phyloP scores from a whole-genome alignment of 1,140 invertebrate genomes.

The Halesus radiatus region DNA sequence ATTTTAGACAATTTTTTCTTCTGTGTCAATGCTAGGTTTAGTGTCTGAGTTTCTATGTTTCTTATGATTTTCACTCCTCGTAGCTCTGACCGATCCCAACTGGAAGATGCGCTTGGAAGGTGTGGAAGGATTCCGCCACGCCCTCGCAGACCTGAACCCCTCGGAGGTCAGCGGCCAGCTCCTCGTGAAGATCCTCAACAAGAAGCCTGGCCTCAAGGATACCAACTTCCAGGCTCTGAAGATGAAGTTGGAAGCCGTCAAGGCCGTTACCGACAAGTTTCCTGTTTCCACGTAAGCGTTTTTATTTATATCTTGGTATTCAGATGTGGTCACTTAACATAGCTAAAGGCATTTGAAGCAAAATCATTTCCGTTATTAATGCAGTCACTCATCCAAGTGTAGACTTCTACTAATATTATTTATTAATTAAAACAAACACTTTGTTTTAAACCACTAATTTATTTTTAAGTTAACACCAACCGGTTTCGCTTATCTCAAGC shows the following conservation, averaged over 20 bases:
- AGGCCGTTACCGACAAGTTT: constrained; percentile 83
- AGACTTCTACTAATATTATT: too few relatives aligned
- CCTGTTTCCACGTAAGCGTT: constrained; percentile 75
- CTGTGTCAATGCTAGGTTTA: too few relatives aligned
- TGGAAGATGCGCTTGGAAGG: constrained; percentile 90
- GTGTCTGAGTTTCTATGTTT: too few relatives aligned
- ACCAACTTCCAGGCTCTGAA: constrained; percentile 96
- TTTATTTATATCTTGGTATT: background rate
- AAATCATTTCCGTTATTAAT: too few relatives aligned
- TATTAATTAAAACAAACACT: too few relatives aligned
- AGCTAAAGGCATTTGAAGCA: too few relatives aligned
- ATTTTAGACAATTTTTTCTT: too few relatives aligned
- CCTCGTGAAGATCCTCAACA: constrained; percentile 80
- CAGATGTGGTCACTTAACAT: too few relatives aligned
- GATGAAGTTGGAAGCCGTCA: constrained; percentile 83
- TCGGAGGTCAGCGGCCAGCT: constrained; percentile 81
- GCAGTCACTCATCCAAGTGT: too few relatives aligned
- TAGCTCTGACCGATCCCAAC: constrained; percentile 81
- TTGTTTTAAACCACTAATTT: too few relatives aligned
- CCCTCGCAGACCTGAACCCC: constrained; percentile 75
- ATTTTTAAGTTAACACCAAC: too few relatives aligned
- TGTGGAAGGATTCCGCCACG: constrained; percentile 79
- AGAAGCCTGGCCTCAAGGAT: constrained; percentile 93
- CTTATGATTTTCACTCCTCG: background rate
- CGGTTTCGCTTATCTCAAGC: too few relatives aligned